These are phyloP conservation scores for Pampus argenteus DNA, from an alignment of 2,797 vertebrate species.

Conservation along the genomic window DNA sequence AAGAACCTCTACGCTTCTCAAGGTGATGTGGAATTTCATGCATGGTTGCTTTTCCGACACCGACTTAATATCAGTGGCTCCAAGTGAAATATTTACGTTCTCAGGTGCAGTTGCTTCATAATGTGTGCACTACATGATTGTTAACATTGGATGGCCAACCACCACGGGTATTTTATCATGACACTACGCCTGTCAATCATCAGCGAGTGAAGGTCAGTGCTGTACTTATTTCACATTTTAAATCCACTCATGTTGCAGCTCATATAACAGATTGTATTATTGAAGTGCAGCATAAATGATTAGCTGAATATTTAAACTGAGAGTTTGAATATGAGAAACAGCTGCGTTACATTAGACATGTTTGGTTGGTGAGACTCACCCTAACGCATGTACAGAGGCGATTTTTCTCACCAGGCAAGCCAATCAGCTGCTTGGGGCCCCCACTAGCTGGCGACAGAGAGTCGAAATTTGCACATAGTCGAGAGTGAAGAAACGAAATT, in stretches of 20 bases:
- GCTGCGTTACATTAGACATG: no score
- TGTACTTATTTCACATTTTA: conserved; percentile 32
- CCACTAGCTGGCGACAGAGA: no score
- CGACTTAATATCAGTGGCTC: conserved; percentile 28
- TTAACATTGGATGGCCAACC: conserved; percentile 6
- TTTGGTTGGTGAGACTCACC: no score
- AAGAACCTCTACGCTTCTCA: conserved; percentile 37
- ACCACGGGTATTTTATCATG: conserved; percentile 11
- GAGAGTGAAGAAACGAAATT: no score
- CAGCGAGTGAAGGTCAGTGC: conserved; percentile 23
- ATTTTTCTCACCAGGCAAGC: no score
- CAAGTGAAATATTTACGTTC: conserved; percentile 46
- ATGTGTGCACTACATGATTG: conserved; percentile 9
- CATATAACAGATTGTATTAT: no score
- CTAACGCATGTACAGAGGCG: no score
- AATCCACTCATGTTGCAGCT: neutral
- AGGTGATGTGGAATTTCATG: conserved; percentile 49
- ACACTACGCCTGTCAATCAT: conserved; percentile 44
- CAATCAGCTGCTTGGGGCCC: no score
- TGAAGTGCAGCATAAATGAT: no score
- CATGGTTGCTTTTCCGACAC: conserved; percentile 39
- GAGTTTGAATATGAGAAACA: no score
- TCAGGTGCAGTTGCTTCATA: conserved; percentile 14
- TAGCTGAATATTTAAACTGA: no score
- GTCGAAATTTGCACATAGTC: no score